Base-by-base conservation (phyloP, 2,888 invertebrate genomes). In the Agrochola litura region DNA sequence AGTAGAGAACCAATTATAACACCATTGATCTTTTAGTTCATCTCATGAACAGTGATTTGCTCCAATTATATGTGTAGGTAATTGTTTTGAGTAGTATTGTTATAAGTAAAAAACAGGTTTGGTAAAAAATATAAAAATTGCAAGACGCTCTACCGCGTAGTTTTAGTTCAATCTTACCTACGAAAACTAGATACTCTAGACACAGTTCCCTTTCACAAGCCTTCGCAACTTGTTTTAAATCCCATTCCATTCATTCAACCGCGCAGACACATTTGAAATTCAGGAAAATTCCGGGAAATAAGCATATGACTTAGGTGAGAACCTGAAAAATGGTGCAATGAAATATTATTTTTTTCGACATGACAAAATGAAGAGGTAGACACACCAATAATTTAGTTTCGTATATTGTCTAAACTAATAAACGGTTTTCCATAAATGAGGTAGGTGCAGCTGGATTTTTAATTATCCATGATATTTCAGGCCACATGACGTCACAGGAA, bases 301-400 rank as follows among this genome's bases (percentile, higher is more conserved):
- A 19, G 19, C 52, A 80, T 80, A 52, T 61, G 61, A 77, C 61
- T 37, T 6, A 16, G 37, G 16, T 46, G 2, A 72, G 43, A 30
- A 25, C 46, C 30, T 25, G 5, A 30, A 8, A 46, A 56, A 16
- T 76, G 46, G 41, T 56, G 14, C 16, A 12, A 12, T 22, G 9
- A 64, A 61, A 43, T 54, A 49, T 79, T 68, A 30, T 49, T 19
- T 65, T 6, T 6, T 25, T 54, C 22, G 6, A 22, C 8, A 10
- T 1, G 25, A 41, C 3, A 19, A 52, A 30, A 16, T 16, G 30
- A 16, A 22, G 2, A 22, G 2, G 10, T 37, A n/a, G 3, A 25
- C 14, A 25, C 6, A 16, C 12, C 1, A 19, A 6, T 63, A 22
- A 12, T 43, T 25, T 19, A 14, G 14, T 30, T 30, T 30, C 56